These are phyloP conservation scores for Elysia crispata DNA, from an alignment of 2,888 invertebrate species.

Conservation along the genomic window DNA sequence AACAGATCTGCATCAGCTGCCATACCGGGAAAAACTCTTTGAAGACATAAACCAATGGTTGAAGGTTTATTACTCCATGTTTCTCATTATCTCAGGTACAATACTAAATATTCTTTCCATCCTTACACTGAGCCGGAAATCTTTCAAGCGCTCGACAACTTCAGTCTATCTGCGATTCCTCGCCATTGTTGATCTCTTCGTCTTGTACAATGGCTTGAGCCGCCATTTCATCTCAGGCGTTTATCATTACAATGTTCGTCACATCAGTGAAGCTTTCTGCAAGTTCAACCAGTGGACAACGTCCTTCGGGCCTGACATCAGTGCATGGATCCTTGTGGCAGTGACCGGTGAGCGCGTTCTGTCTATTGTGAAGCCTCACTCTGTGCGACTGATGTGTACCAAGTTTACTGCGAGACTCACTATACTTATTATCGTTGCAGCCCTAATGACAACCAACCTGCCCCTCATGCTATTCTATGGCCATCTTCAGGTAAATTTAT, in stretches of 20 bases:
- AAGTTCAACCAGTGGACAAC: slow-evolving; percentile 41
- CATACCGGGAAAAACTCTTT: background rate
- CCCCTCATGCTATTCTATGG: slow-evolving; percentile 34
- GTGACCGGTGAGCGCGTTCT: slow-evolving; percentile 45
- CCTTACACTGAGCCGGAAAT: slow-evolving; percentile 2
- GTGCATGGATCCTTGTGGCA: slow-evolving; percentile 47
- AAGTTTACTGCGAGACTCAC: background rate
- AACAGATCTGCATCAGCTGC: background rate
- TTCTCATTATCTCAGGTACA: slow-evolving; percentile 29
- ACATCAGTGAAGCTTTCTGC: slow-evolving; percentile 34
- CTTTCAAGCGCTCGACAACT: slow-evolving; percentile 20
- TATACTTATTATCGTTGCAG: background rate
- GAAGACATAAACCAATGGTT: background rate
- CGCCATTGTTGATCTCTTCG: slow-evolving; percentile 47
- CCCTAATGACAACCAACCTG: slow-evolving; percentile 22
- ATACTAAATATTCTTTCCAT: slow-evolving; percentile 39
- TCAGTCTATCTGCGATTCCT: slow-evolving; percentile 44
- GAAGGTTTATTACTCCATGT: slow-evolving; percentile 36
- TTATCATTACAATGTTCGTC: slow-evolving; percentile 17
- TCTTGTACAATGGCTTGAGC: slow-evolving; percentile 43
- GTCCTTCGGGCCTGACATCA: slow-evolving; percentile 32
- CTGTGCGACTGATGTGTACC: slow-evolving; percentile 26
- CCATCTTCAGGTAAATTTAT: slow-evolving; percentile 13
- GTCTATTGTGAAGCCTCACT: slow-evolving; percentile 43
- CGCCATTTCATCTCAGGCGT: slow-evolving; percentile 25